Percentiles rank a stretch among this genome's conserved stretches.
phyloP scores from a whole-genome alignment of 2,797 vertebrate genomes.

The Mormyrus proboscirostris region DNA sequence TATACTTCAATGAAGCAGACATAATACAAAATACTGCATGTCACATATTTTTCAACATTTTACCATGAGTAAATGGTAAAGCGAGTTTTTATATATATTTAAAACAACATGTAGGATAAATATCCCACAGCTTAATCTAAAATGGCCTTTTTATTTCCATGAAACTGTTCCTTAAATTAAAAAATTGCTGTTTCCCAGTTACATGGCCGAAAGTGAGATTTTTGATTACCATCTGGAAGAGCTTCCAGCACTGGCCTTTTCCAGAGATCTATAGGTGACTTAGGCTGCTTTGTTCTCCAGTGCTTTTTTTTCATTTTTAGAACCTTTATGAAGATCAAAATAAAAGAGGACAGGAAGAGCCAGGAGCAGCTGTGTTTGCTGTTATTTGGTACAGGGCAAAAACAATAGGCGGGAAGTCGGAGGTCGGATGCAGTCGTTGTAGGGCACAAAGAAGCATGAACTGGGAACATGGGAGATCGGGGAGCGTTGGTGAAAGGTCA shows the following conservation, averaged over 20 bases:
- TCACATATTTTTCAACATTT: neutral
- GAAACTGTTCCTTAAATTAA: neutral
- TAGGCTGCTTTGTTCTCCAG: constrained; percentile 19
- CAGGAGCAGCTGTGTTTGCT: constrained; percentile 66
- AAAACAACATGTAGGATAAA: neutral
- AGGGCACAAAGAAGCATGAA: neutral
- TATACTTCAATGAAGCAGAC: neutral
- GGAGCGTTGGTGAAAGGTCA: neutral
- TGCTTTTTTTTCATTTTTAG: constrained; percentile 57
- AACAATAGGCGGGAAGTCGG: constrained; percentile 32
- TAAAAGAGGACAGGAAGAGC: constrained; percentile 66
- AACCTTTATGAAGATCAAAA: constrained; percentile 72
- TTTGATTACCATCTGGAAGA: constrained; percentile 68
- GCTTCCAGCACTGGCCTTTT: constrained; percentile 65
- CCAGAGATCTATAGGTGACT: constrained; percentile 49
- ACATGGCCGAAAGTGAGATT: constrained; percentile 48
- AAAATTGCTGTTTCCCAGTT: neutral
- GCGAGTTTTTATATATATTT: neutral
- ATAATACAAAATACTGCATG: neutral
- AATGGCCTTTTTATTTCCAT: neutral
- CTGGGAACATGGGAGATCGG: neutral
- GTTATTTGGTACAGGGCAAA: constrained; percentile 64
- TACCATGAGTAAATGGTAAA: neutral
- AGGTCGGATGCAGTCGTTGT: neutral
- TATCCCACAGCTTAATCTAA: neutral